These are phyloP conservation scores for Calycopis cecrops DNA, from an alignment of 1,140 invertebrate genomes.

Conservation along the genomic window DNA sequence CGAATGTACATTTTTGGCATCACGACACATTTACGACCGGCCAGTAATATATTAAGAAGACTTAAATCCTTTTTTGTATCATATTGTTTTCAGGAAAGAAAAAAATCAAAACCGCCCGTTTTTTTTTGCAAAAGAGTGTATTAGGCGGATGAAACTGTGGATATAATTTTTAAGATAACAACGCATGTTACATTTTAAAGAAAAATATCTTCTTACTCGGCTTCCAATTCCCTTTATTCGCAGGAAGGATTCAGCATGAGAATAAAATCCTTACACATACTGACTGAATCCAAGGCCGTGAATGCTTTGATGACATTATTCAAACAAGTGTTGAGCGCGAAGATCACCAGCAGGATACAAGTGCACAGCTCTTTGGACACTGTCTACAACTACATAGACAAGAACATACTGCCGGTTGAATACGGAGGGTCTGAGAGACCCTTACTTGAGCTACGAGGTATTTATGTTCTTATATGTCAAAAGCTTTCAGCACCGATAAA, in stretches of 20 bases:
- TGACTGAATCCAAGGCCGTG: constrained; percentile 33
- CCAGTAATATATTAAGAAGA: no score
- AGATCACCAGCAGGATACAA: constrained; percentile 28
- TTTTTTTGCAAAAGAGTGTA: no score
- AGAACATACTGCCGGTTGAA: constrained; percentile 34
- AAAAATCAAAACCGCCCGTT: no score
- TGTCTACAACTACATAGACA: constrained; percentile 29
- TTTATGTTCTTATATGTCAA: constrained; percentile 36
- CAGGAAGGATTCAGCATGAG: constrained; percentile 41
- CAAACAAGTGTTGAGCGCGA: constrained; percentile 31
- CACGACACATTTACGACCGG: no score
- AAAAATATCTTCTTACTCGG: no score
- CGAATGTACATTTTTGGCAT: no score
- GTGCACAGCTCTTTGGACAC: constrained; percentile 25
- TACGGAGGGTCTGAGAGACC: constrained; percentile 34
- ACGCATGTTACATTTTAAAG: no score
- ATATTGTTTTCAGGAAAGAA: no score
- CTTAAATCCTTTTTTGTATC: no score
- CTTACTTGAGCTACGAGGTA: constrained; percentile 25
- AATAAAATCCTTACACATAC: constrained; percentile 31
- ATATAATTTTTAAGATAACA: no score
- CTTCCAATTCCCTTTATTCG: constrained; percentile 16
- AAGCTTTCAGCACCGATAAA: no score
- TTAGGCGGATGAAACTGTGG: no score
- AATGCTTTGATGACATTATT: constrained; percentile 27